phyloP scores from a whole-genome alignment of 2,797 vertebrate species.

The Euthynnus affinis region DNA sequence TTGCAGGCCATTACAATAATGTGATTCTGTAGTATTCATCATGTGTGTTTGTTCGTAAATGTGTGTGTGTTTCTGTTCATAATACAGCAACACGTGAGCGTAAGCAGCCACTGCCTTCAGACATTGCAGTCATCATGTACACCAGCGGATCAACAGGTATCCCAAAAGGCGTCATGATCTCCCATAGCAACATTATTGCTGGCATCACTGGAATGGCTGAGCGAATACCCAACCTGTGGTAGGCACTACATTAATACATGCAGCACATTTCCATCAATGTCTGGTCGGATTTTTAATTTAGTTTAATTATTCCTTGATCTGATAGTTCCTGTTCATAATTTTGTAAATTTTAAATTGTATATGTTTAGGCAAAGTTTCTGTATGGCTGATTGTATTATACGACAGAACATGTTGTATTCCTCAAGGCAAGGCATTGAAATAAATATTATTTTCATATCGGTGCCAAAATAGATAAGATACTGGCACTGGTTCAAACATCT shows the following conservation, averaged over 20 bases:
- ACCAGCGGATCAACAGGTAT: conserved; percentile 95
- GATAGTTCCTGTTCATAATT: background rate
- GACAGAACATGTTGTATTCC: too few relatives aligned
- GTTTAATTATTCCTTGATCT: background rate
- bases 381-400: background rate
- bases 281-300: background rate
- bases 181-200: conserved; percentile 94
- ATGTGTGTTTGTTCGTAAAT: conserved; percentile 22
- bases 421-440: too few relatives aligned
- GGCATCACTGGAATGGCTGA: conserved; percentile 94
- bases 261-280: background rate
- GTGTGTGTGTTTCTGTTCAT: conserved; percentile 24
- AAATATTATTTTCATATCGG: too few relatives aligned
- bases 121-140: conserved; percentile 97
- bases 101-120: conserved; percentile 84
- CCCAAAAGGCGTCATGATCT: conserved; percentile 97
- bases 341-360: background rate
- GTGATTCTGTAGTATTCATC: background rate
- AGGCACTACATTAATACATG: conserved; percentile 18
- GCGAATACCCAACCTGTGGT: conserved; percentile 92
- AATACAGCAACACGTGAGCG: conserved; percentile 56
- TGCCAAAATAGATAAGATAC: too few relatives aligned
- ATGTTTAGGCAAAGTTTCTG: background rate
- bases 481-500: too few relatives aligned
- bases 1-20: background rate